These are phyloP conservation scores for Strix uralensis DNA, from an alignment of 2,113 vertebrate species.

Conservation along the genomic window DNA sequence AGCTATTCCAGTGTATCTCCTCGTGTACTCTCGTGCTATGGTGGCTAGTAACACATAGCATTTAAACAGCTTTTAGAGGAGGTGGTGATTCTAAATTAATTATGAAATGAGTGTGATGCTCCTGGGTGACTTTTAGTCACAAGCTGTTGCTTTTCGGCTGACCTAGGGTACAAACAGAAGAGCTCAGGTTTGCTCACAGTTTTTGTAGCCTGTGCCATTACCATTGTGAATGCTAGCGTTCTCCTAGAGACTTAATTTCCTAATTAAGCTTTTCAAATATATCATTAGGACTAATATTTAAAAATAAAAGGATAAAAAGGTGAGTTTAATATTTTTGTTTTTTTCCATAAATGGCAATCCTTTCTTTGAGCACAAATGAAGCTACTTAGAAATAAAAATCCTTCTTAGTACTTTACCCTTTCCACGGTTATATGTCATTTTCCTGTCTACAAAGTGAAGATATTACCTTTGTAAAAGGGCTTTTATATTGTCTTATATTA, in stretches of 20 bases:
- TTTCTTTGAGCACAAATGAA: neutral
- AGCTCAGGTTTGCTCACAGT: neutral
- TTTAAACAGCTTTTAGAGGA: neutral
- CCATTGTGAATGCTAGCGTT: neutral
- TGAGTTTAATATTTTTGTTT: neutral
- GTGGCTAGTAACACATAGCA: neutral
- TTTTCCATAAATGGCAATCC: neutral
- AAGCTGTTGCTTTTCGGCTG: neutral
- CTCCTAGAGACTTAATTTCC: neutral
- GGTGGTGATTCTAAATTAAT: neutral
- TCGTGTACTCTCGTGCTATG: accelerated
- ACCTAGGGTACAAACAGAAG: neutral
- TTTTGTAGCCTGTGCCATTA: neutral
- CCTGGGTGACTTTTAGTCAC: neutral
- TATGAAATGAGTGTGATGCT: neutral
- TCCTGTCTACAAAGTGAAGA: neutral
- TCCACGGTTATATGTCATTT: neutral
- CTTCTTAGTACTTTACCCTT: neutral
- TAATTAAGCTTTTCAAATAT: neutral
- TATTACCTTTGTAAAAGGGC: neutral
- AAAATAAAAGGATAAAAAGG: neutral
- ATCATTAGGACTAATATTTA: neutral
- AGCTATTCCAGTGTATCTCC: neutral
- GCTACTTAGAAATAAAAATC: neutral
- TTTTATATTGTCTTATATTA: neutral